Base-by-base conservation (phyloP, 2,888 invertebrate genomes). In the Philonicus albiceps region DNA sequence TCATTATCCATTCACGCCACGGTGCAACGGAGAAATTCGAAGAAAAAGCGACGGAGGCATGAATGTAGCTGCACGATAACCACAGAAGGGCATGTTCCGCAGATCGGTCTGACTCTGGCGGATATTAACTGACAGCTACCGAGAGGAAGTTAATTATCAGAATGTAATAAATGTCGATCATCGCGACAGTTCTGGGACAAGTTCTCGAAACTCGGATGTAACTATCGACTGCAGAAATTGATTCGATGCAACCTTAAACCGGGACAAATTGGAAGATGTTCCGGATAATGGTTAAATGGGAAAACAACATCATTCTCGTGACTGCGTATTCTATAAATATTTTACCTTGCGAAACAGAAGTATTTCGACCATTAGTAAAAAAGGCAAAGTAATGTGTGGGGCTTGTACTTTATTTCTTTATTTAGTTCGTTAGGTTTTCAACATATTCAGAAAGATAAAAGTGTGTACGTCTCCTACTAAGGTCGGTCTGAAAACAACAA, bases 131-230 rank as follows among this genome's bases (percentile, higher is more conserved):
- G 64, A 64, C 81, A 81, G 81, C 31, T 8, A 37, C 34, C 37
- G 31, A 64, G 64, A 81, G 81, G 81, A 81, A 81, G 81, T 81
- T 34, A 81, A 81, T 81, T 81, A 81, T 81, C 81, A 64, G 34
- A 81, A 81, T 81, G 31, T 55, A 81, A 81, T 81, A 81, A 81
- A 81, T 81, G 81, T 55, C 81, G 81, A 81, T 81, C 81, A 81
- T 2, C 22, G 19, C 31, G 81, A 81, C 81, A 81, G 81, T 81
- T 81, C 55, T 55, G 81, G 81, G 31, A 81, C 81, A 34, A 78
- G 40, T 78, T 43, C 27, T 78, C 6, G 27, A 19, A 22, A 27
- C 22, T 64, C 64, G 64, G 27, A 49, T 64, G 64, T 7, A 49
- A 19, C 16, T 49, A 27, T n/a, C 27, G 64, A 64, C 27, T 11